phyloP scores from a whole-genome alignment of 2,888 invertebrate species.

The Enchytraeus crypticus region DNA sequence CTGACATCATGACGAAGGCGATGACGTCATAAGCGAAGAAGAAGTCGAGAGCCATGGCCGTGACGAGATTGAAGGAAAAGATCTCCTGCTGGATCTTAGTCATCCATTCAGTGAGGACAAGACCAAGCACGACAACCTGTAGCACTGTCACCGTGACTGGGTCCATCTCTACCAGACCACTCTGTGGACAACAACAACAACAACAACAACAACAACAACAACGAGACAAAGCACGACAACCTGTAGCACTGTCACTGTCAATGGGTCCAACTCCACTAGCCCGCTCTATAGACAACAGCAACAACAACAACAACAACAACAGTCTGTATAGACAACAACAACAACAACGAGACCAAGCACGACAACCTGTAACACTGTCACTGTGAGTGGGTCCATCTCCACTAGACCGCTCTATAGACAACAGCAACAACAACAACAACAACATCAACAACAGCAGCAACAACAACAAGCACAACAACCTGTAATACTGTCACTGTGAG shows the following conservation, averaged over 20 bases:
- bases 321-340: too few species aligned
- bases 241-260: slow-evolving; percentile 12
- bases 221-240: slow-evolving; percentile 22
- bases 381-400: slow-evolving; percentile 7
- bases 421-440: too few species aligned
- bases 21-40: slow-evolving; percentile 29
- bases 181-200: too few species aligned
- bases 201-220: too few species aligned
- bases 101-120: slow-evolving; percentile 28
- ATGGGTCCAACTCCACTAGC: not conserved
- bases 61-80: slow-evolving; percentile 23
- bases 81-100: slow-evolving; percentile 23
- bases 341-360: slow-evolving; percentile 24
- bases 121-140: slow-evolving; percentile 18
- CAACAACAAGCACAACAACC: too few species aligned
- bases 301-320: too few species aligned
- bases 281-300: too few species aligned
- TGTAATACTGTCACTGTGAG: too few species aligned
- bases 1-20: slow-evolving; percentile 19
- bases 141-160: slow-evolving; percentile 9
- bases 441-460: too few species aligned
- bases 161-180: not conserved
- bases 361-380: slow-evolving; percentile 12
- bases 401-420: too few species aligned
- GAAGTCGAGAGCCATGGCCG: slow-evolving; percentile 24